These are phyloP conservation scores for Embiotoca jacksoni DNA, from an alignment of 2,113 vertebrate genomes.

Conservation along the genomic window DNA sequence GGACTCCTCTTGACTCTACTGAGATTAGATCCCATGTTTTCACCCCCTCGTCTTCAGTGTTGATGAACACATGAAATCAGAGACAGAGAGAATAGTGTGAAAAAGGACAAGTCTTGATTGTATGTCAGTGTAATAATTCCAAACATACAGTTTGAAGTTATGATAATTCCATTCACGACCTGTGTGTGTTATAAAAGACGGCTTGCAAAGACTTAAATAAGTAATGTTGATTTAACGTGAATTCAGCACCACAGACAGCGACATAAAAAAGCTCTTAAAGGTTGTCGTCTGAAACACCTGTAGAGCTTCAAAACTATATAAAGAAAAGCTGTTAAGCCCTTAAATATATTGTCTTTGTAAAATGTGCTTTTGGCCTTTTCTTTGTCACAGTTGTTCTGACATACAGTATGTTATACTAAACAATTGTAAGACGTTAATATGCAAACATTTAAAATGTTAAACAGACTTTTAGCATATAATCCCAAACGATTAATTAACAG, in stretches of 20 bases:
- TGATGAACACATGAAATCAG: conserved; percentile 27
- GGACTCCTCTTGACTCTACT: conserved; percentile 24
- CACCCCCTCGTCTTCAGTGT: conserved; percentile 13
- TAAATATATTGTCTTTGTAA: conserved; percentile 12
- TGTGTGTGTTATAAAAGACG: not conserved
- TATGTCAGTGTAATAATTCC: not conserved
- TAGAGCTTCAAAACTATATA: not conserved
- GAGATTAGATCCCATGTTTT: conserved; percentile 45
- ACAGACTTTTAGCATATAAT: not conserved
- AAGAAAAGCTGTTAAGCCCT: not conserved
- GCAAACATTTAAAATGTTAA: not conserved
- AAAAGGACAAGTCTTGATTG: not conserved
- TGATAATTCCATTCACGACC: not conserved
- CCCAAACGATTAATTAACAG: not conserved
- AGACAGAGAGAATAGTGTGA: conserved; percentile 21
- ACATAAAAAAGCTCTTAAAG: not conserved
- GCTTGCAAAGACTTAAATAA: not conserved
- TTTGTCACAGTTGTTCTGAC: not conserved
- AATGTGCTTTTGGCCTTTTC: not conserved
- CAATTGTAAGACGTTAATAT: not conserved
- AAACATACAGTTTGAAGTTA: not conserved
- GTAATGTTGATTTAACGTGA: not conserved
- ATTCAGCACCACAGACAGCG: conserved; percentile 65
- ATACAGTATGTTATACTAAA: not conserved
- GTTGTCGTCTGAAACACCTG: conserved; percentile 21